Evolutionary conservation across 2,113 vertebrate species (phyloP).

Genomic region (Macrotis lagotis): DNA sequence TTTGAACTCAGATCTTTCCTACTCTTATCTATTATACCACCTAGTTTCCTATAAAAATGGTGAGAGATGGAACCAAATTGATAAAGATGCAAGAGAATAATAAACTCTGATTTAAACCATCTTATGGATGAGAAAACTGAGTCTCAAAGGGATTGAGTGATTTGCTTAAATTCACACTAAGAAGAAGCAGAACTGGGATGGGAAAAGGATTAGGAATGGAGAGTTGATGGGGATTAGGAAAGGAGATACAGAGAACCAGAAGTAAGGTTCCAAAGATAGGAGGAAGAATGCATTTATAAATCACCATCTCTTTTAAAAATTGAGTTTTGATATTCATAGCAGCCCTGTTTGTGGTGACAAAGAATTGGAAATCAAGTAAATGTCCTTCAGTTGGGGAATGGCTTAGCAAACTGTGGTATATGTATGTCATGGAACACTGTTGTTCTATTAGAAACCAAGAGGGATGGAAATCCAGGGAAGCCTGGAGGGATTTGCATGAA

Average conservation of each 20-base stretch:
- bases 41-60: not conserved
- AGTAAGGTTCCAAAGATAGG: not conserved
- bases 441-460: too few species aligned
- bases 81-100: not conserved
- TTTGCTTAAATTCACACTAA: not conserved
- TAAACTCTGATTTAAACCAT: not conserved
- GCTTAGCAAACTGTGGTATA: too few species aligned
- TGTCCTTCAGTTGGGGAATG: too few species aligned
- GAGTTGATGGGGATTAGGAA: not conserved
- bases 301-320: slow-evolving; percentile 71
- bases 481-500: too few species aligned
- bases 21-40: not conserved
- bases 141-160: not conserved
- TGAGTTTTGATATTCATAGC: too few species aligned
- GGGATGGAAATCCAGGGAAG: too few species aligned
- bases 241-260: not conserved
- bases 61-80: not conserved
- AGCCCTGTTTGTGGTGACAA: too few species aligned
- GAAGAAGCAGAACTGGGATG: not conserved
- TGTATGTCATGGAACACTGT: too few species aligned
- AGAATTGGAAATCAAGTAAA: too few species aligned
- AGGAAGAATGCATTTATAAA: slow-evolving; percentile 72
- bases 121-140: not conserved
- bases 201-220: not conserved
- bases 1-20: not conserved